phyloP scores from a whole-genome alignment of 2,888 invertebrate genomes.

The Drepanosiphum platanoidis region DNA sequence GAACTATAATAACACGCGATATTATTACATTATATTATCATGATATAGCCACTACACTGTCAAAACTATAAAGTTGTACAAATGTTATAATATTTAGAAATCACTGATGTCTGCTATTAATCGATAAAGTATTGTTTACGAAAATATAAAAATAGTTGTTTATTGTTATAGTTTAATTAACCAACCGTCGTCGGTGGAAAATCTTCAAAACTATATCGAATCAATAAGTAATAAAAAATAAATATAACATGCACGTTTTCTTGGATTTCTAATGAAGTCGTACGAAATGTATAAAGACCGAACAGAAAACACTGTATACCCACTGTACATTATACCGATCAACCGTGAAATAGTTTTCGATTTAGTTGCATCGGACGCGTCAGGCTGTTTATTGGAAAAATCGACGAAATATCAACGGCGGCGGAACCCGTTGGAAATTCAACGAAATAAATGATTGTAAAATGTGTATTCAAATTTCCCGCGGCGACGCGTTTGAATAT shows the following conservation, averaged over 20 bases:
- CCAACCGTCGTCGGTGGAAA: background rate
- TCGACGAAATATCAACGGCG: background rate
- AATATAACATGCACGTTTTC: background rate
- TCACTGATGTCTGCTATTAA: background rate
- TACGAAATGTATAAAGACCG: background rate
- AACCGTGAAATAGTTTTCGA: conserved; percentile 12
- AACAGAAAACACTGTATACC: background rate
- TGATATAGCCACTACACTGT: no score
- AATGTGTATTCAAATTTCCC: background rate
- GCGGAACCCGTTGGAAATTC: background rate
- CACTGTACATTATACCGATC: conserved; percentile 15
- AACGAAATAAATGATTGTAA: background rate
- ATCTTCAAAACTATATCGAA: background rate
- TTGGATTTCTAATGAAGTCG: background rate
- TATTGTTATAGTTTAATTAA: background rate
- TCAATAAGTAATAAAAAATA: background rate
- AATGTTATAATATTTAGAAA: background rate
- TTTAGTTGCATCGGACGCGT: background rate
- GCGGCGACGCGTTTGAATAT: background rate
- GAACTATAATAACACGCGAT: background rate
- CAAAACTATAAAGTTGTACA: no score
- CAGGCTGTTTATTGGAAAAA: background rate
- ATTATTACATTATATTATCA: background rate
- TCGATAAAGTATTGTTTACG: background rate
- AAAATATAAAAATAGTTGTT: background rate